Evolutionary conservation across 2,797 vertebrate species (phyloP).

Genomic region (Catamblyrhynchus diadema): DNA sequence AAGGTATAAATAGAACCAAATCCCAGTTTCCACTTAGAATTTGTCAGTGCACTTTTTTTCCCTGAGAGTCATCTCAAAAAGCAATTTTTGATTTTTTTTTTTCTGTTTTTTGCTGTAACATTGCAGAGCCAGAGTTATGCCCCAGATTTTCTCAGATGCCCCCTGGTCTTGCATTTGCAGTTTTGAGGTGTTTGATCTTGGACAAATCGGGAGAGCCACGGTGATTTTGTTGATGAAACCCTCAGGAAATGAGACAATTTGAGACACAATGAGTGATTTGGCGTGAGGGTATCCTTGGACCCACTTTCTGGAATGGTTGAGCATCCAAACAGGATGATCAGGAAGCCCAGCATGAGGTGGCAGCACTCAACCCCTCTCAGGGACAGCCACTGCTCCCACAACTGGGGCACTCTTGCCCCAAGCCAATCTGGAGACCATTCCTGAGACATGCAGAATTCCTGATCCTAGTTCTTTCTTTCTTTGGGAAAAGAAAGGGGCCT

Average conservation of each 20-base stretch:
- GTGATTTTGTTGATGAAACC: background rate
- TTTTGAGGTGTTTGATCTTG: background rate
- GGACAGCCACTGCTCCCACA: background rate
- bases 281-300: background rate
- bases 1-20: constrained; percentile 55
- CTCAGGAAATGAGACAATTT: background rate
- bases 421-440: background rate
- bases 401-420: background rate
- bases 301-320: background rate
- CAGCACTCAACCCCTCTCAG: background rate
- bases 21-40: constrained; percentile 14
- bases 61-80: background rate
- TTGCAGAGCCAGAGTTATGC: background rate
- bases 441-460: background rate
- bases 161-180: background rate
- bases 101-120: background rate
- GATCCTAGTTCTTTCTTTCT: background rate
- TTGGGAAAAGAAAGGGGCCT: background rate
- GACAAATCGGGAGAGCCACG: background rate
- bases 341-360: background rate
- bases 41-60: background rate
- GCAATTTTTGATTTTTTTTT: rapidly evolving
- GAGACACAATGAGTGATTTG: background rate
- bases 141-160: background rate
- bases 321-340: background rate